Conservation (phyloP, 2,113 vertebrate species). For the Ahaetulla prasina region DNA sequence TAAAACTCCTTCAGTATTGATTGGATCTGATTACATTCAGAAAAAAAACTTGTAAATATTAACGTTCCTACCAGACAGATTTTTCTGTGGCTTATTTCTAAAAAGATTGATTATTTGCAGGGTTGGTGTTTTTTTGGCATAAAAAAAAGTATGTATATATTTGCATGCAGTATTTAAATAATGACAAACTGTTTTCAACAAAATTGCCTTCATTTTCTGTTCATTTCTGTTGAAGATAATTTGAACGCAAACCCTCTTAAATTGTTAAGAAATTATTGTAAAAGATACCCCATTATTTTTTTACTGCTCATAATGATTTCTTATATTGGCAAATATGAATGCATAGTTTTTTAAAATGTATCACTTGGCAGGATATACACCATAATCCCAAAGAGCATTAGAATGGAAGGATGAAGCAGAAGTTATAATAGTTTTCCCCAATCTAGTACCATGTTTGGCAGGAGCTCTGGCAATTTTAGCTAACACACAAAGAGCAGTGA, state of each 20-base stretch:
- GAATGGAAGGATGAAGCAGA: neutral
- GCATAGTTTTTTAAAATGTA: neutral
- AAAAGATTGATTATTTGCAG: neutral
- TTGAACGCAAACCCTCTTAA: neutral
- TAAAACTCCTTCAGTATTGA: neutral
- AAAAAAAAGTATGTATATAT: neutral
- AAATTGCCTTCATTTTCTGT: neutral
- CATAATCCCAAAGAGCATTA: neutral
- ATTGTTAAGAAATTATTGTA: constrained; percentile 1
- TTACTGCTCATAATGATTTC: neutral
- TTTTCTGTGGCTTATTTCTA: neutral
- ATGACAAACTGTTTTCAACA: neutral
- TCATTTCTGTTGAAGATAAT: neutral
- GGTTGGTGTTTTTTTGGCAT: neutral
- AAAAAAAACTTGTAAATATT: neutral
- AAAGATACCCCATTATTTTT: neutral
- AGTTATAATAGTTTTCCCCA: neutral
- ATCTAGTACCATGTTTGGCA: neutral
- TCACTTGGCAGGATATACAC: neutral
- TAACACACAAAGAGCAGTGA: neutral
- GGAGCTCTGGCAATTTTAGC: neutral
- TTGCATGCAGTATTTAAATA: neutral
- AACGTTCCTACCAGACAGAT: neutral
- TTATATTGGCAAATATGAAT: neutral
- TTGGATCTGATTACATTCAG: neutral